Evolutionary conservation across 2,888 invertebrate genomes (phyloP), one percentile per base, ranked within the genome.

Genomic region (Andricus curvator): DNA sequence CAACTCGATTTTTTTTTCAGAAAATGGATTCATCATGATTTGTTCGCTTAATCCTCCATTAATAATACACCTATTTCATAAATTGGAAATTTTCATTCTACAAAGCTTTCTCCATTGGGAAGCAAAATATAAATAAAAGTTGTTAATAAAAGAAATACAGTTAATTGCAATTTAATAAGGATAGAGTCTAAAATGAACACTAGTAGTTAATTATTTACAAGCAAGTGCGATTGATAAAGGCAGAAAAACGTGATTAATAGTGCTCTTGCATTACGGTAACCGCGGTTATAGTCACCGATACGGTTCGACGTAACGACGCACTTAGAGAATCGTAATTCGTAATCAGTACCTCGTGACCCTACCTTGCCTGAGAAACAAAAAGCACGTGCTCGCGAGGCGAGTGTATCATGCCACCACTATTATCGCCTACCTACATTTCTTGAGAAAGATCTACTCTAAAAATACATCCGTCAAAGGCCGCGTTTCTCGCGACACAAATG

Each of bases 381-480:
- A 74, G 74, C 74, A 74, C 74, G 74, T 74, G 74, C 33, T 74
- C 33, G n/a, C 20, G n/a, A 74, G 6, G 20, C 51, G 51, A 56
- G 11, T 74, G 29, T 29, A 56, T 66, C 66, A 11, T 29, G 33
- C 48, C 25, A 15, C 8, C 33, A 29, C 29, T 74, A 74, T 74
- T 74, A 74, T 56, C 33, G 51, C 56, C 48, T 56, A 70, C 70
- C 70, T 70, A 70, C 70, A 29, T 70, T 70, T 51, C 51, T 51
- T 56, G 17, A 33, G 17, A 74, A 74, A 74, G 51, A 74, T 74
- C n/a, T 56, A 33, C 74, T 74, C 74, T 33, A 74, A 74, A 74
- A 74, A 74, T 74, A 74, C 29, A 74, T 56, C 33, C 74, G 74
- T 48, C 51, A 74, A 74, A 74, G 74, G 56, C 48, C 74, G n/a